Evolutionary conservation across 2,113 vertebrate genomes (phyloP).

Genomic region (Myocastor coypus): DNA sequence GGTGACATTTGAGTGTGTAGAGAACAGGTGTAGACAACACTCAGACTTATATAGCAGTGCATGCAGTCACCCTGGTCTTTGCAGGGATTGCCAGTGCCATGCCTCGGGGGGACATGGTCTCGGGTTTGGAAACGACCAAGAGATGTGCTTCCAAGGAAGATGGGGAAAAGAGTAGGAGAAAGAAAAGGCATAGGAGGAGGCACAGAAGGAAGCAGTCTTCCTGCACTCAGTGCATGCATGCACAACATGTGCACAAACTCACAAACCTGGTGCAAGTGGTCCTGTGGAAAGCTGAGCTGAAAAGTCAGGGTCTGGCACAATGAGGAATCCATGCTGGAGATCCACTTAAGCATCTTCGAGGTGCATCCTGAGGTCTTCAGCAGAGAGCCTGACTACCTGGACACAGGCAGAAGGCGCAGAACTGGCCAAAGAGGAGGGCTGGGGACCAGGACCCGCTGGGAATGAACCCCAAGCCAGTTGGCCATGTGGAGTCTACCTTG

Average conservation of each 20-base stretch:
- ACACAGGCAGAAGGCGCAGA: neutral
- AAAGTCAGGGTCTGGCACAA: neutral
- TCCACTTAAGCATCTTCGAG: neutral
- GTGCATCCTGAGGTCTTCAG: rapidly evolving
- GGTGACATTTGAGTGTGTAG: neutral
- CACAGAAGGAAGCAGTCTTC: neutral
- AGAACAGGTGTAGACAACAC: neutral
- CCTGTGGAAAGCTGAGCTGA: neutral
- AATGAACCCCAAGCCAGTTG: rapidly evolving
- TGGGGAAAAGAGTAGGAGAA: neutral
- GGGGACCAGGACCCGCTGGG: neutral
- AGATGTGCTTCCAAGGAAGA: neutral
- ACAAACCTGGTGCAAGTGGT: neutral
- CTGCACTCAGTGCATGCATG: neutral
- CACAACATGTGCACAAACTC: neutral
- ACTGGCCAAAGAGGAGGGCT: neutral
- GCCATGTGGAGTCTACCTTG: rapidly evolving
- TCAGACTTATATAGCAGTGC: rapidly evolving
- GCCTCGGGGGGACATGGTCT: neutral
- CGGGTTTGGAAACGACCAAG: neutral
- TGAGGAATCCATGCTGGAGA: neutral
- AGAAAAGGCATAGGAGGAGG: rapidly evolving
- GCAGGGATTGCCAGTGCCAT: neutral
- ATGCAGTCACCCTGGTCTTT: neutral
- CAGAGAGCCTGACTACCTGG: neutral